A percentile compares a stretch with the other conserved stretches of the same genome.
Conservation (phyloP, 2,113 vertebrate species). For the Podarcis muralis region DNA sequence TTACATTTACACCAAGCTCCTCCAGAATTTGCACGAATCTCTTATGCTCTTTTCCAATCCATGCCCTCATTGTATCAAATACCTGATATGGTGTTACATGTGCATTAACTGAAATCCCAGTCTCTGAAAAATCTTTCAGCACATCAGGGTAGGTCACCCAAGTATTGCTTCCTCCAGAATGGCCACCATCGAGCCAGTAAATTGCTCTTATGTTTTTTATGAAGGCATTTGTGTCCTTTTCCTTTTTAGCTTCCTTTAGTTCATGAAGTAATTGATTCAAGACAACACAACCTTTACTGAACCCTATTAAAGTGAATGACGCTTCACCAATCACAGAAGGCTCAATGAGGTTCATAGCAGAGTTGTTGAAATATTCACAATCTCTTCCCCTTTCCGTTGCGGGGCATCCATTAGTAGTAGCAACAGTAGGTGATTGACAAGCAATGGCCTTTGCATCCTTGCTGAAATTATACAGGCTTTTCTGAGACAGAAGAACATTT, state of each 20-base stretch:
- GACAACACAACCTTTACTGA: slow-evolving; percentile 98
- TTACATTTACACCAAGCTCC: slow-evolving; percentile 83
- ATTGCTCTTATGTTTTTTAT: slow-evolving; percentile 83
- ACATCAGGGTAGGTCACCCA: slow-evolving; percentile 89
- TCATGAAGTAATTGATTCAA: slow-evolving; percentile 95
- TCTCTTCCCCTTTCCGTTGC: slow-evolving; percentile 65
- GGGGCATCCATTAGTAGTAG: slow-evolving; percentile 74
- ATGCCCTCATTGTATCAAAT: slow-evolving; percentile 90
- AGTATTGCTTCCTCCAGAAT: slow-evolving; percentile 93
- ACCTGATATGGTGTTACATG: slow-evolving; percentile 98
- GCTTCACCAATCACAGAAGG: slow-evolving; percentile 69
- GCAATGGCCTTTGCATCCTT: slow-evolving; percentile 69
- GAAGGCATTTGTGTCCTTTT: slow-evolving; percentile 82
- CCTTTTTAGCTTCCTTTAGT: slow-evolving; percentile 83
- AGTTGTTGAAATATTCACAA: slow-evolving; percentile 63
- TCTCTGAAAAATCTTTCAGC: slow-evolving; percentile 84
- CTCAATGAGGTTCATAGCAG: slow-evolving; percentile 52
- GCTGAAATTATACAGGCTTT: slow-evolving; percentile 59
- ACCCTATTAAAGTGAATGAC: slow-evolving; percentile 89
- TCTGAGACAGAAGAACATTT: slow-evolving; percentile 72
- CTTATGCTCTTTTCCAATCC: slow-evolving; percentile 93
- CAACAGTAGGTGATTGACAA: slow-evolving; percentile 63
- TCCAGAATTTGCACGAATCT: slow-evolving; percentile 87
- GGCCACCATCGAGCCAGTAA: slow-evolving; percentile 97
- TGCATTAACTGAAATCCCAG: slow-evolving; percentile 84